Percentiles rank a stretch among this genome's conserved stretches.
phyloP scores from a whole-genome alignment of 2,113 vertebrate genomes.

The Lichenostomus cassidix region DNA sequence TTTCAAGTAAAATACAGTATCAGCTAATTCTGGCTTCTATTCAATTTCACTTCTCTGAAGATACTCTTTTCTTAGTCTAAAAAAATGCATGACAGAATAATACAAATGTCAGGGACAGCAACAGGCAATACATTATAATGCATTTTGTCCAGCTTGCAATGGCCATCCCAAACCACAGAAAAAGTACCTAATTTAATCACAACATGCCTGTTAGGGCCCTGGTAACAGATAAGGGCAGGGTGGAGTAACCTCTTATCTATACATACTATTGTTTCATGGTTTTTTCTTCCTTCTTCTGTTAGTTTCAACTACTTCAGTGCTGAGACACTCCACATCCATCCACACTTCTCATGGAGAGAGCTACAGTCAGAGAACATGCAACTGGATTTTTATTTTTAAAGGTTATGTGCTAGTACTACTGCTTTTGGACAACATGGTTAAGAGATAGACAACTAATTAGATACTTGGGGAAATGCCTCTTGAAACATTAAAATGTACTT shows the following conservation, averaged over 20 bases:
- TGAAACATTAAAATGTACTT: not conserved
- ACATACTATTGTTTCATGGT: no score
- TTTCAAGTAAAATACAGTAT: not conserved
- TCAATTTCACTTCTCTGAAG: not conserved
- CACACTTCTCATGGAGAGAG: not conserved
- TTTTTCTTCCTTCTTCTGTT: no score
- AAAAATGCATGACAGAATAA: not conserved
- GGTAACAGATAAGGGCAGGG: not conserved
- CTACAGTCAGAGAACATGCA: fast-evolving
- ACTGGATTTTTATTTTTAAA: not conserved
- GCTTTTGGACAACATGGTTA: not conserved
- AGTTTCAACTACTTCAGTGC: no score
- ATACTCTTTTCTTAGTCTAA: not conserved
- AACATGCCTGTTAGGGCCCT: not conserved
- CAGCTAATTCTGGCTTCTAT: not conserved
- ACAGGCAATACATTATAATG: not conserved
- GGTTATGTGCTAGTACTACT: fast-evolving
- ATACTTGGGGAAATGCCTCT: not conserved
- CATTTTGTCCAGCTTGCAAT: not conserved
- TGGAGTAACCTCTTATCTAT: no score
- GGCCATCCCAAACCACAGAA: not conserved
- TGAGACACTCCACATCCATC: not conserved
- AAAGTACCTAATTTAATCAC: not conserved
- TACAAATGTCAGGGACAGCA: not conserved
- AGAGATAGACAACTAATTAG: not conserved